phyloP scores from a whole-genome alignment of 2,888 invertebrate genomes.

The Gortyna flavago region DNA sequence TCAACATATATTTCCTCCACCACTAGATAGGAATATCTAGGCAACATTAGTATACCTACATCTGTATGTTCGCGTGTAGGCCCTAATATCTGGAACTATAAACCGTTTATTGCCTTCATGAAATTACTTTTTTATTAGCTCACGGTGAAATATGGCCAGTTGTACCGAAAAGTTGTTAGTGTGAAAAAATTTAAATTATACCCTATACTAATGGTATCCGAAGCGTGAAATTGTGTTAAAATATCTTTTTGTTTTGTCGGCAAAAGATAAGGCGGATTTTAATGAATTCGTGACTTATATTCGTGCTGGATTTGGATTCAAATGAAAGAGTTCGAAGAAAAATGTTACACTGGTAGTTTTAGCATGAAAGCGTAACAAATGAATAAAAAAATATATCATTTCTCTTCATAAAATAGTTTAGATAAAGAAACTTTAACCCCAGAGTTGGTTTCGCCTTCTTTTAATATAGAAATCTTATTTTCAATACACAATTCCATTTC shows the following conservation, averaged over 20 bases:
- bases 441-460: neutral
- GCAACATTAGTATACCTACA: constrained; percentile 28
- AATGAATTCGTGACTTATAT: constrained; percentile 39
- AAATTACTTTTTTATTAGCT: constrained; percentile 67
- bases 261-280: constrained; percentile 11
- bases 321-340: constrained; percentile 6
- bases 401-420: neutral
- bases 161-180: constrained; percentile 54
- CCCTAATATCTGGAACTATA: constrained; percentile 66
- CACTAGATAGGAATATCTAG: no score
- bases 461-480: neutral
- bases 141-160: constrained; percentile 56
- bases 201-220: constrained; percentile 48
- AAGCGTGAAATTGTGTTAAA: constrained; percentile 57
- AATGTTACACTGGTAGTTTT: constrained; percentile 3
- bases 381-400: neutral
- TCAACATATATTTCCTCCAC: constrained; percentile 21
- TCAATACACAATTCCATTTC: neutral
- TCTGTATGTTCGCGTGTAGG: constrained; percentile 63
- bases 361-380: neutral
- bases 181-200: constrained; percentile 62
- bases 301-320: constrained; percentile 25
- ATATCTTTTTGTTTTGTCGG: constrained; percentile 32
- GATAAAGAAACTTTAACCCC: neutral
- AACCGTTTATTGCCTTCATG: constrained; percentile 64